Evolutionary conservation across 2,113 vertebrate genomes (phyloP).

Genomic region (Colius striatus): DNA sequence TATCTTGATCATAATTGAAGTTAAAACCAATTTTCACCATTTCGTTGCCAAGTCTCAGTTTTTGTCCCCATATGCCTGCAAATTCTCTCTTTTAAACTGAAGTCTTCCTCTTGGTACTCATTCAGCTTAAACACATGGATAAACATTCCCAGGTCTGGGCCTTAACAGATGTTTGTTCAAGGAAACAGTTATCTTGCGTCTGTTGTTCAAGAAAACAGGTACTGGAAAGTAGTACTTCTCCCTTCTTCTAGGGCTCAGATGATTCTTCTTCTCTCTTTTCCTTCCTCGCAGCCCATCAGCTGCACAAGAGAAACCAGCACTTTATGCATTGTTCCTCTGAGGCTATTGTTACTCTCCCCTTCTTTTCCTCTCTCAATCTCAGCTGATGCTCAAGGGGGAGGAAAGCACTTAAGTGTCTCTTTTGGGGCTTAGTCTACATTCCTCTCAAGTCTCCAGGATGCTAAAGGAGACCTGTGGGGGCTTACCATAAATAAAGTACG

Average conservation of each 20-base stretch:
- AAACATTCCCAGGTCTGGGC: neutral
- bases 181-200: rapidly evolving
- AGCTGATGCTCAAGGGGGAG: conserved; percentile 55
- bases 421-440: conserved; percentile 49
- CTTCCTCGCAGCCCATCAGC: neutral
- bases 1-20: neutral
- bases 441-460: neutral
- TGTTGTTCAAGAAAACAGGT: neutral
- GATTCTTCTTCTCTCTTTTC: neutral
- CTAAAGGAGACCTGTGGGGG: conserved; percentile 42
- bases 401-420: conserved; percentile 76
- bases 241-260: neutral
- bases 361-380: conserved; percentile 46
- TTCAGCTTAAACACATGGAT: neutral
- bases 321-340: conserved; percentile 46
- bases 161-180: neutral
- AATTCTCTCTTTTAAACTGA: neutral
- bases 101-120: neutral
- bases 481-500: conserved; percentile 32
- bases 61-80: neutral
- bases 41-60: neutral
- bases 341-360: conserved; percentile 34
- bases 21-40: neutral
- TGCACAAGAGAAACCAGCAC: conserved; percentile 2
- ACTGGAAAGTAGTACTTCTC: neutral